phyloP scores from a whole-genome alignment of 1,140 invertebrate species.

The Drosophila truncata region DNA sequence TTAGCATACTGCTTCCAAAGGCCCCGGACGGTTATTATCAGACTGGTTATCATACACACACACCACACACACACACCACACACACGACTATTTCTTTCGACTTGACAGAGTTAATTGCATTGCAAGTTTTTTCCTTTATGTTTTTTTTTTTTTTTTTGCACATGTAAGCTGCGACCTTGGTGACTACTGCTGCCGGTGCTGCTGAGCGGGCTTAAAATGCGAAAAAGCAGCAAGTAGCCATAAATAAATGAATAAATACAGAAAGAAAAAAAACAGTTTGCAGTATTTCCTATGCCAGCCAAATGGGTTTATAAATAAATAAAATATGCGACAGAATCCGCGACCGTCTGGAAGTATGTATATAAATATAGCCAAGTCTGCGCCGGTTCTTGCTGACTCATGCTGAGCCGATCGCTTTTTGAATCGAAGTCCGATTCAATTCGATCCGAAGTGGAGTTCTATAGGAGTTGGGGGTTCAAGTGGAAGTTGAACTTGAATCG shows the following conservation, averaged over 20 bases:
- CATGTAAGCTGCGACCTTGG: constrained; percentile 65
- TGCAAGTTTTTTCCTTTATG: constrained; percentile 30
- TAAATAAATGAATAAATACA: constrained; percentile 26
- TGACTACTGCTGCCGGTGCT: constrained; percentile 29
- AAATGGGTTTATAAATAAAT: constrained; percentile 56
- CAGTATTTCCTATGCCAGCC: constrained; percentile 48
- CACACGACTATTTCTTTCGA: constrained; percentile 6
- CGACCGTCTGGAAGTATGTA: constrained; percentile 6
- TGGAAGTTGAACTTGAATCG: constrained; percentile 1
- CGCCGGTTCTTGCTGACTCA: constrained; percentile 54
- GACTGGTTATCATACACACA: constrained; percentile 35
- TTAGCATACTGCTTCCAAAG: constrained; percentile 13
- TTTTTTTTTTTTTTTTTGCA: constrained; percentile 23
- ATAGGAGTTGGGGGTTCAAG: constrained; percentile 1
- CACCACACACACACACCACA: constrained; percentile 2
- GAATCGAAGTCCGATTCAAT: background rate
- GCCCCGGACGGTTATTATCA: constrained; percentile 30
- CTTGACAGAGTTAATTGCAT: constrained; percentile 59
- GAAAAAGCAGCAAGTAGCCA: constrained; percentile 22
- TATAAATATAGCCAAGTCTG: constrained; percentile 50
- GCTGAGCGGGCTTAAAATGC: constrained; percentile 61
- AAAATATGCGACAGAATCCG: constrained; percentile 49
- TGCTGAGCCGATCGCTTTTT: constrained; percentile 36
- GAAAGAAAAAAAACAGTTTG: constrained; percentile 11
- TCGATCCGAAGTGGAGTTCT: background rate